These are phyloP conservation scores for Pterophyllum scalare DNA, from an alignment of 2,113 vertebrate genomes.

Conservation along the genomic window DNA sequence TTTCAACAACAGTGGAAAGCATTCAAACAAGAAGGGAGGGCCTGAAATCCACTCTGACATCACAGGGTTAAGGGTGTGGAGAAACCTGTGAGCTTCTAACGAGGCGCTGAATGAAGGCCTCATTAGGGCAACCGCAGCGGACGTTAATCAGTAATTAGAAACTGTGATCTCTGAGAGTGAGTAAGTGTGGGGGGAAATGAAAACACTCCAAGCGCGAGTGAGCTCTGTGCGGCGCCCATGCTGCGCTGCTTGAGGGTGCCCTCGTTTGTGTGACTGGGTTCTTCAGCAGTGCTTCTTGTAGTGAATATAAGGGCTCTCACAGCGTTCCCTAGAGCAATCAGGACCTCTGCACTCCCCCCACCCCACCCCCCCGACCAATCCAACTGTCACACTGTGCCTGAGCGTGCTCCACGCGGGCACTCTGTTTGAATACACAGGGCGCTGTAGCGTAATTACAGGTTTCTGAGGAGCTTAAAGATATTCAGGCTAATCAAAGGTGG, in stretches of 20 bases:
- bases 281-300: slow-evolving; percentile 41
- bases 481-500: slow-evolving; percentile 46
- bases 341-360: slow-evolving; percentile 33
- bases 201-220: slow-evolving; percentile 54
- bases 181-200: slow-evolving; percentile 49
- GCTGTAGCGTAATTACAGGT: slow-evolving; percentile 43
- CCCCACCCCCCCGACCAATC: not conserved
- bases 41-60: slow-evolving; percentile 2
- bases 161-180: slow-evolving; percentile 67
- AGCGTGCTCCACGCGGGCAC: slow-evolving; percentile 10
- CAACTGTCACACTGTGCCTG: slow-evolving; percentile 39
- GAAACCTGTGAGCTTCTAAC: slow-evolving; percentile 68
- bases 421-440: slow-evolving; percentile 26
- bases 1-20: not conserved
- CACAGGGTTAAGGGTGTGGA: slow-evolving; percentile 41
- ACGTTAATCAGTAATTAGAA: slow-evolving; percentile 73
- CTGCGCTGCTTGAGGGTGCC: slow-evolving; percentile 64
- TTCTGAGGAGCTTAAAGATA: slow-evolving; percentile 43
- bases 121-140: slow-evolving; percentile 70
- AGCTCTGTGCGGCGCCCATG: slow-evolving; percentile 30
- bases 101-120: slow-evolving; percentile 71
- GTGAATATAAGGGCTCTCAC: slow-evolving; percentile 49
- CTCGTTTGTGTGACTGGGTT: slow-evolving; percentile 57
- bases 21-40: slow-evolving; percentile 45
- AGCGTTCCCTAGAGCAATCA: slow-evolving; percentile 56